Conservation (phyloP, 2,113 vertebrate species). For the Lophius piscatorius region DNA sequence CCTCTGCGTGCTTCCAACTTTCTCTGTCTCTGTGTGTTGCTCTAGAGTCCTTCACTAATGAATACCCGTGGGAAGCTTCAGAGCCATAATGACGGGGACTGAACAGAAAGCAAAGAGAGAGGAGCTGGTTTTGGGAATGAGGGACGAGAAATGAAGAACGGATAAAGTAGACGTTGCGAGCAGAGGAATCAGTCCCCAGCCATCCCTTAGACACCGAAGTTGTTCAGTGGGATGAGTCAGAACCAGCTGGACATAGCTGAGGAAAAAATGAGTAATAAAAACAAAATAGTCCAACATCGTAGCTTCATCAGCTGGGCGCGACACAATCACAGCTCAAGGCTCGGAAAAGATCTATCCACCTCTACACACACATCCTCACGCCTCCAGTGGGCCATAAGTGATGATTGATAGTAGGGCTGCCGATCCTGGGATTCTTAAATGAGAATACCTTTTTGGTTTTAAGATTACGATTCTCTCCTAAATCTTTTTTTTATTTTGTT, state of each 20-base stretch:
- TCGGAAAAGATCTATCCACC: too few relatives aligned
- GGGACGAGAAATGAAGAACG: neutral
- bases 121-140: neutral
- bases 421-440: too few relatives aligned
- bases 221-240: conserved; percentile 1
- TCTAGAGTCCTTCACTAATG: conserved; percentile 49
- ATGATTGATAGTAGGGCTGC: too few relatives aligned
- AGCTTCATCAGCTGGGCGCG: too few relatives aligned
- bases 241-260: neutral
- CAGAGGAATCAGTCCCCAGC: conserved; percentile 1
- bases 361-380: too few relatives aligned
- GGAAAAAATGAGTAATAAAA: conserved; percentile 4
- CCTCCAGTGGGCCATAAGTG: too few relatives aligned
- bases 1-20: neutral
- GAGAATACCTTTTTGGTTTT: too few relatives aligned
- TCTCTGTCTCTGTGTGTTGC: neutral
- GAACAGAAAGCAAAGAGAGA: conserved; percentile 1
- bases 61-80: conserved; percentile 43
- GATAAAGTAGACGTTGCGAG: neutral
- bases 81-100: conserved; percentile 3
- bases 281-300: too few relatives aligned
- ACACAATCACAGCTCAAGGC: too few relatives aligned
- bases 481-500: too few relatives aligned
- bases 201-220: conserved; percentile 3
- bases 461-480: too few relatives aligned